Evolutionary conservation across 2,113 vertebrate genomes (phyloP).

Genomic region (Scartelaos histophorus): DNA sequence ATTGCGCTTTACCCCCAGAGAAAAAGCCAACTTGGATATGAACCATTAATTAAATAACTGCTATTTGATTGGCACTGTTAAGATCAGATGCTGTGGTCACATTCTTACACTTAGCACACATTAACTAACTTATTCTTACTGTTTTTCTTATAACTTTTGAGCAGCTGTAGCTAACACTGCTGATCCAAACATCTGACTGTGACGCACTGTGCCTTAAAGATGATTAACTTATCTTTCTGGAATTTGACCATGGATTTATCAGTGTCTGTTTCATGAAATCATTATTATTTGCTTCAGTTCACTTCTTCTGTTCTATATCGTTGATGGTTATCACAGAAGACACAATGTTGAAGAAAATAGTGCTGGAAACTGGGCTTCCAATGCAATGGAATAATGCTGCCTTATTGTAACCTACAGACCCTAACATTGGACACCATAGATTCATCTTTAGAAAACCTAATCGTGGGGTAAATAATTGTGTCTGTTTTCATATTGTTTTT

Average conservation of each 20-base stretch:
- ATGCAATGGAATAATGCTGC: slow-evolving; percentile 3
- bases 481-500: background rate
- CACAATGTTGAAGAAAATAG: background rate
- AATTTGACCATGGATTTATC: background rate
- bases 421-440: background rate
- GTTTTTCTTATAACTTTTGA: background rate
- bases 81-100: background rate
- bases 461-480: background rate
- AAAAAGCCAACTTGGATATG: background rate
- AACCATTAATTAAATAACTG: background rate
- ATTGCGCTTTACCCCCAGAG: background rate
- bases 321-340: background rate
- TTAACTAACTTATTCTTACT: background rate
- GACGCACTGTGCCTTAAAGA: slow-evolving; percentile 35
- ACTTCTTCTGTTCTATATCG: background rate
- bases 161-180: slow-evolving; percentile 9
- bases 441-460: background rate
- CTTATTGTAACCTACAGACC: background rate
- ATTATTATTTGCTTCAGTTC: background rate
- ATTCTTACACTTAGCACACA: background rate
- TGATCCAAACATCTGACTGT: slow-evolving; percentile 15
- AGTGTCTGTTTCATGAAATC: background rate
- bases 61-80: background rate
- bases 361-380: background rate
- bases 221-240: background rate